A percentile compares a stretch with the other conserved stretches of the same genome.
Conservation (phyloP, 2,888 invertebrate species). For the Hermodice carunculata region DNA sequence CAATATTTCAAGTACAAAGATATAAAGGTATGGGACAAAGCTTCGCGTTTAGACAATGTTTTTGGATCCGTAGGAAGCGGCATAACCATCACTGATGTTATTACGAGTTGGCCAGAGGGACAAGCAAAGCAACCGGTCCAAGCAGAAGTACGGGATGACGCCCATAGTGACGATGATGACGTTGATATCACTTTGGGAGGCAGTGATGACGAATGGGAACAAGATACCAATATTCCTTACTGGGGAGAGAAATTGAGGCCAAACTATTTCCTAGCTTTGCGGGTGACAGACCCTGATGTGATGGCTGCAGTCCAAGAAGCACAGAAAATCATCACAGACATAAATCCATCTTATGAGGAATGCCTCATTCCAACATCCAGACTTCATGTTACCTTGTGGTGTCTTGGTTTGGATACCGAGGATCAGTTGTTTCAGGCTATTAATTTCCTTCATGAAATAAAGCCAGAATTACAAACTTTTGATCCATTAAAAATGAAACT, state of each 20-base stretch:
- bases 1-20: constrained; percentile 71
- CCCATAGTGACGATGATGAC: constrained; percentile 48
- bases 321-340: constrained; percentile 60
- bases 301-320: constrained; percentile 51
- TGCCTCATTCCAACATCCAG: constrained; percentile 62
- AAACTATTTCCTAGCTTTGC: constrained; percentile 68
- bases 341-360: constrained; percentile 59
- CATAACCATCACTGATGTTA: constrained; percentile 60
- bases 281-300: constrained; percentile 60
- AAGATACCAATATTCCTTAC: constrained; percentile 33
- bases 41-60: constrained; percentile 68
- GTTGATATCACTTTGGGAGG: neutral
- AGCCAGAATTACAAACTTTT: neutral
- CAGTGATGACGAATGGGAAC: neutral
- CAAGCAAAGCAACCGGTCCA: neutral
- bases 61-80: constrained; percentile 69
- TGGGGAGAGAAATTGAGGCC: constrained; percentile 63
- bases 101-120: constrained; percentile 49
- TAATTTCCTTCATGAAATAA: constrained; percentile 45
- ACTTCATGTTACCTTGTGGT: constrained; percentile 69
- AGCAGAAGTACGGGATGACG: constrained; percentile 18
- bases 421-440: constrained; percentile 56
- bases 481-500: constrained; percentile 48
- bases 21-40: constrained; percentile 71
- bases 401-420: constrained; percentile 65